Percentiles rank a stretch among this genome's conserved stretches.
phyloP scores from a whole-genome alignment of 2,888 invertebrate genomes.

The Escarpia spicata region DNA sequence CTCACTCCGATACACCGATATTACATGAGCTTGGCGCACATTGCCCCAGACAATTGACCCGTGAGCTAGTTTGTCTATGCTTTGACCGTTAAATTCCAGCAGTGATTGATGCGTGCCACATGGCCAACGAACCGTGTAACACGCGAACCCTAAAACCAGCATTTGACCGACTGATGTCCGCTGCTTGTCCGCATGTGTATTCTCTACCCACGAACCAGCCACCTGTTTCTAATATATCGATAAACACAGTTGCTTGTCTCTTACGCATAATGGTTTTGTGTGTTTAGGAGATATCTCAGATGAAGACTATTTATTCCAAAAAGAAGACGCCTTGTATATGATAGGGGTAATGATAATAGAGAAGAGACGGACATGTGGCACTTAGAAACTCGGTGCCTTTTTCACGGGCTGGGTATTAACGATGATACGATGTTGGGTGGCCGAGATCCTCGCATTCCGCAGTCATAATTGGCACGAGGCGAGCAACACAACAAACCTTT shows the following conservation, averaged over 20 bases:
- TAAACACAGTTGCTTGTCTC: background rate
- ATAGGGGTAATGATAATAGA: background rate
- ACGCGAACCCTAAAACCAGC: background rate
- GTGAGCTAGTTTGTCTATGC: background rate
- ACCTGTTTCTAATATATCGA: background rate
- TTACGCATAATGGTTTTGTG: background rate
- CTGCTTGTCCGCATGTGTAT: background rate
- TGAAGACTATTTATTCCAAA: background rate
- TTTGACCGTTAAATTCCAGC: background rate
- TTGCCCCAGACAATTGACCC: background rate
- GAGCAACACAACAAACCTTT: background rate
- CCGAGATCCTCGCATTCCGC: background rate
- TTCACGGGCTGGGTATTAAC: background rate
- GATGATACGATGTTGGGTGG: background rate
- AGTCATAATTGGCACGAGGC: background rate
- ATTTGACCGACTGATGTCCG: background rate
- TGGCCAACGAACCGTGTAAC: background rate
- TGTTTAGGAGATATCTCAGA: background rate
- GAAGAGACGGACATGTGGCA: background rate
- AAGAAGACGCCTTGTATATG: background rate
- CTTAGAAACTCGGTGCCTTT: background rate
- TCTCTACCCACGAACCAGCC: background rate
- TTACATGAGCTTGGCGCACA: background rate
- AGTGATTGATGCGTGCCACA: background rate
- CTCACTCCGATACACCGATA: background rate